Percentiles rank a stretch among this genome's conserved stretches.
These are phyloP conservation scores for Corynorhinus townsendii DNA, from an alignment of 2,113 vertebrate genomes.

Conservation along the genomic window DNA sequence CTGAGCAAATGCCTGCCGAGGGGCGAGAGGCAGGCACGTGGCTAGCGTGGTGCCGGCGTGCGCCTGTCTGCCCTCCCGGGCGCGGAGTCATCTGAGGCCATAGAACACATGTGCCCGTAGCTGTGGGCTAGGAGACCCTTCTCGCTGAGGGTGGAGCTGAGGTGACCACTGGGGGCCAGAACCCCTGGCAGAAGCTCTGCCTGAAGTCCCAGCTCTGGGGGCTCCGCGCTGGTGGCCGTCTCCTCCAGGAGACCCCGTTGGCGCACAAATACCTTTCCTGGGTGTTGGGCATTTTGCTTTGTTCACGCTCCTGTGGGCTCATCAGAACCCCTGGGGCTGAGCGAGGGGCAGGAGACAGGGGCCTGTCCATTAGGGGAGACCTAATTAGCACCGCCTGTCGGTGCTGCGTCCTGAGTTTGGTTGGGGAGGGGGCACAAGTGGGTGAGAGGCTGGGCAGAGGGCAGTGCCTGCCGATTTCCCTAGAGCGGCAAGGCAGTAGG, in stretches of 20 bases:
- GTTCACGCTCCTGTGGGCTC: accelerated
- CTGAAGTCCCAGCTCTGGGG: not conserved
- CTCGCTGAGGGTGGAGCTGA: not conserved
- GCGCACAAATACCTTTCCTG: accelerated
- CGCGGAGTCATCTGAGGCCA: not conserved
- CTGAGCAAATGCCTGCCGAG: not conserved
- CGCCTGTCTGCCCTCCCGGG: not conserved
- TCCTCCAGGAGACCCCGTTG: not conserved
- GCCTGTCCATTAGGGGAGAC: not conserved
- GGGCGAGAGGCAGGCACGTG: accelerated
- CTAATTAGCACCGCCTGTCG: too few species aligned
- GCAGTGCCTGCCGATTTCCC: not conserved
- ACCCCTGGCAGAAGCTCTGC: not conserved
- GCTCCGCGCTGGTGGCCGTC: not conserved
- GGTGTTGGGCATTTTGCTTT: accelerated
- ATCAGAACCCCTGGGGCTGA: not conserved
- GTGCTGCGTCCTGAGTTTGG: not conserved
- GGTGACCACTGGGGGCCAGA: not conserved
- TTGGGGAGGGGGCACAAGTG: not conserved
- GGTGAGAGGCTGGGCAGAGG: not conserved
- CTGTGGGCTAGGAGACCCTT: not conserved
- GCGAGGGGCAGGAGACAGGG: not conserved
- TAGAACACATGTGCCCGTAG: accelerated
- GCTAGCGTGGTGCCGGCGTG: accelerated
- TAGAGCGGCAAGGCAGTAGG: accelerated